Percentiles rank a stretch among this genome's conserved stretches.
phyloP scores from a whole-genome alignment of 37 sponge, comb jelly and placozoan genomes.

The Axinella damicornis region DNA sequence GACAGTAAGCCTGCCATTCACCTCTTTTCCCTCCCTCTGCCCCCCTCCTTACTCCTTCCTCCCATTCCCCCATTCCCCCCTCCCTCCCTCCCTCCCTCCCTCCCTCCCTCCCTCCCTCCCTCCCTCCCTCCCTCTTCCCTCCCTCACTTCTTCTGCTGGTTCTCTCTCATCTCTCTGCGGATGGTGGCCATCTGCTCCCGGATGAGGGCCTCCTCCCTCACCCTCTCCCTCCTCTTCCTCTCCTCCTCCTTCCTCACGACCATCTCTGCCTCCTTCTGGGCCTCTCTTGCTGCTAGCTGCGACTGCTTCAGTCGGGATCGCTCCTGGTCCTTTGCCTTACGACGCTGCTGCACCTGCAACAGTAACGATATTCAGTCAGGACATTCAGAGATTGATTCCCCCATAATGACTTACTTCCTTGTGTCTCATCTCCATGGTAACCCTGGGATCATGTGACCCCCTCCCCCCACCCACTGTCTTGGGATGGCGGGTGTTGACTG shows the following conservation, averaged over 20 bases:
- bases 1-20: too few relatives aligned
- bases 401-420: constrained; percentile 56
- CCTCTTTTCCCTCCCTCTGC: too few relatives aligned
- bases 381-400: too few relatives aligned
- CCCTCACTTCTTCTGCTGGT: constrained; percentile 17
- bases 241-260: constrained; percentile 51
- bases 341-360: constrained; percentile 45
- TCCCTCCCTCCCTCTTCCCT: background rate
- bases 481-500: too few relatives aligned
- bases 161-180: constrained; percentile 19
- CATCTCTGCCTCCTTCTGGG: constrained; percentile 24
- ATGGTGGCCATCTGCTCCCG: constrained; percentile 25
- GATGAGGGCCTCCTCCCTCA: constrained; percentile 29
- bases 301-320: background rate
- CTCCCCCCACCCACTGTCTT: background rate
- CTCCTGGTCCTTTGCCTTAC: constrained; percentile 32
- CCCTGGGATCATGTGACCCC: constrained; percentile 40
- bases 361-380: too few relatives aligned
- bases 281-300: constrained; percentile 4
- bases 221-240: constrained; percentile 15
- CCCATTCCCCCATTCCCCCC: too few relatives aligned
- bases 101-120: background rate
- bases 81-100: background rate
- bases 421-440: constrained; percentile 81
- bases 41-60: too few relatives aligned